These are phyloP conservation scores for Drosophila albomicans DNA, from an alignment of 1,140 invertebrate species.

Conservation along the genomic window DNA sequence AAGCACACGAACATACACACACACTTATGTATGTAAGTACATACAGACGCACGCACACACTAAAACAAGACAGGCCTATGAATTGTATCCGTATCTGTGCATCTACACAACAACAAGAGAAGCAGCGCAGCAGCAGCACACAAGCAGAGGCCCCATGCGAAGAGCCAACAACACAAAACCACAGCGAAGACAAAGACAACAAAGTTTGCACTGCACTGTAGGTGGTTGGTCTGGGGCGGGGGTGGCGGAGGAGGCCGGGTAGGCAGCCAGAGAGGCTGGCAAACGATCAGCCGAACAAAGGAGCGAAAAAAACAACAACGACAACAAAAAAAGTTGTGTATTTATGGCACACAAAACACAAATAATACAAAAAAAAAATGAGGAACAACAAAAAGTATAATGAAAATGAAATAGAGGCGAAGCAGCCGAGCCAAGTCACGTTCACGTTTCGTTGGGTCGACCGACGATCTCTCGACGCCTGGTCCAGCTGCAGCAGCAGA, in stretches of 20 bases:
- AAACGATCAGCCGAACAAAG: constrained; percentile 68
- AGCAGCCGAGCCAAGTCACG: constrained; percentile 52
- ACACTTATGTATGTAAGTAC: constrained; percentile 1
- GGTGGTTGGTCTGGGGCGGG: background rate
- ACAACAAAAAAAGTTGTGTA: constrained; percentile 36
- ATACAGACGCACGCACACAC: background rate
- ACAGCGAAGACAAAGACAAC: constrained; percentile 44
- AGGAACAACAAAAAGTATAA: constrained; percentile 36
- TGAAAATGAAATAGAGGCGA: constrained; percentile 34
- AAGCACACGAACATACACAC: constrained; percentile 23
- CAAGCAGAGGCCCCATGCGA: constrained; percentile 50
- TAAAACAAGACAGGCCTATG: constrained; percentile 49
- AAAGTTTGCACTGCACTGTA: constrained; percentile 51
- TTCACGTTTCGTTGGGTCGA: constrained; percentile 67
- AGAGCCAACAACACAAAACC: constrained; percentile 26
- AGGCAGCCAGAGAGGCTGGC: constrained; percentile 36
- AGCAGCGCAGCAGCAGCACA: constrained; percentile 21
- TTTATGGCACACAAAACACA: constrained; percentile 53
- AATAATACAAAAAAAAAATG: constrained; percentile 36
- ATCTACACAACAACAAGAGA: constrained; percentile 37
- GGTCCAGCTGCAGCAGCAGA: background rate
- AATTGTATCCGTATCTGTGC: constrained; percentile 41
- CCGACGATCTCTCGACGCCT: constrained; percentile 26
- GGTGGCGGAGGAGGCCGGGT: background rate
- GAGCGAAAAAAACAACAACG: constrained; percentile 46